Conservation (phyloP, 23 tunicate species). For the Phallusia fumigata region DNA sequence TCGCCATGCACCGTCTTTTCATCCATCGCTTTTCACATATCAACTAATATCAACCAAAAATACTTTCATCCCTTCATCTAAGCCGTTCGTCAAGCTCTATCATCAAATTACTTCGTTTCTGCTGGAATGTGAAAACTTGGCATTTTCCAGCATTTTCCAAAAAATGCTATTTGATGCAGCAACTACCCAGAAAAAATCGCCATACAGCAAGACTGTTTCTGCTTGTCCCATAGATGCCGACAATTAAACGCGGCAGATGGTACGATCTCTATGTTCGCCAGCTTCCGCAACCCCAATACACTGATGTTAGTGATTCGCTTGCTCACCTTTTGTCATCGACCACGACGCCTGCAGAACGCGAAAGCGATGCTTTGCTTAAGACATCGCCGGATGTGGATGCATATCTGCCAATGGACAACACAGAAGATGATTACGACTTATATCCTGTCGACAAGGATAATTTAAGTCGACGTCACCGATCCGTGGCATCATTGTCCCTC, state of each 20-base stretch:
- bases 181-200: not conserved
- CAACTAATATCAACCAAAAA: too few species aligned
- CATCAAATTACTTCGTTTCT: too few species aligned
- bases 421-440: not conserved
- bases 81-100: too few species aligned
- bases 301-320: slow-evolving; percentile 7
- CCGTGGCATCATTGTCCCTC: slow-evolving; percentile 17
- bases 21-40: not conserved
- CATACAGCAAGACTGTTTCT: slow-evolving; percentile 11
- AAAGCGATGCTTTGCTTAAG: not conserved
- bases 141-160: not conserved
- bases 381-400: not conserved
- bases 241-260: slow-evolving; percentile 45
- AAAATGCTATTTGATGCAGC: slow-evolving; percentile 1
- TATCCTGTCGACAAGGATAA: not conserved
- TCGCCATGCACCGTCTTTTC: not conserved
- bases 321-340: not conserved
- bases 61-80: not conserved
- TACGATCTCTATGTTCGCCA: slow-evolving; percentile 58
- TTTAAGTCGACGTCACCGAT: slow-evolving; percentile 14
- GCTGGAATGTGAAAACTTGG: not conserved
- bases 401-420: not conserved
- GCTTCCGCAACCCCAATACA: slow-evolving; percentile 22
- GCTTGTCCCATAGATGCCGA: slow-evolving; percentile 7
- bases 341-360: not conserved